Evolutionary conservation across 2,888 invertebrate genomes (phyloP).

Genomic region (Torymus tubicola): DNA sequence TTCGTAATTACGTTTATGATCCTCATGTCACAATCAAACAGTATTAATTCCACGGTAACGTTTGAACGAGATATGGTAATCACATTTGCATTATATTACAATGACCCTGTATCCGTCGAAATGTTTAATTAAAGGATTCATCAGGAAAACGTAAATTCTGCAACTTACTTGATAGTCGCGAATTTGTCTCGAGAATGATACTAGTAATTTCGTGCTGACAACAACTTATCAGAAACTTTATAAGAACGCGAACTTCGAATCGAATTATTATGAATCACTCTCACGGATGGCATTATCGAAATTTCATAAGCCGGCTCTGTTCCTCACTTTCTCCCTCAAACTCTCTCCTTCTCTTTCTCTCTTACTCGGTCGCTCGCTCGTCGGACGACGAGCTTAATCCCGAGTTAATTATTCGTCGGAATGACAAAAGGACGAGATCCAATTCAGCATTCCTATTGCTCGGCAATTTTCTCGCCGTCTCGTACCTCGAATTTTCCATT

Average conservation of each 20-base stretch:
- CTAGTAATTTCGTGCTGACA: constrained; percentile 19
- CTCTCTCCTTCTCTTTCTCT: no score
- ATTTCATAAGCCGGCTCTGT: constrained; percentile 61
- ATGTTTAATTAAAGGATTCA: background rate
- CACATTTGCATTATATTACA: no score
- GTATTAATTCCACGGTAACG: no score
- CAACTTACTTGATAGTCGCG: background rate
- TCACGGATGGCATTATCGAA: constrained; percentile 60
- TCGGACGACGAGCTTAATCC: constrained; percentile 60
- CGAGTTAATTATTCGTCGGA: constrained; percentile 63
- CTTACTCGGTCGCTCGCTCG: no score
- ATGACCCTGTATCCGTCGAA: background rate
- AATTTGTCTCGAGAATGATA: background rate
- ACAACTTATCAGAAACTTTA: constrained; percentile 28
- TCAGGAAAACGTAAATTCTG: background rate
- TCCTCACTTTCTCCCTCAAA: no score
- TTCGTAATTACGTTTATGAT: no score
- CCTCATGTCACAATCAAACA: no score
- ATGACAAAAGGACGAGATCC: constrained; percentile 45
- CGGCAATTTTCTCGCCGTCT: constrained; percentile 11
- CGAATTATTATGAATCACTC: constrained; percentile 18
- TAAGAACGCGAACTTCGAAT: constrained; percentile 15
- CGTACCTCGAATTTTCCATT: constrained; percentile 14
- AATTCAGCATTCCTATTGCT: constrained; percentile 22
- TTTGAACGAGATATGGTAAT: no score